A percentile compares a stretch with the other conserved stretches of the same genome.
phyloP scores from a whole-genome alignment of 2,888 invertebrate species.

The Lacanobia oleracea region DNA sequence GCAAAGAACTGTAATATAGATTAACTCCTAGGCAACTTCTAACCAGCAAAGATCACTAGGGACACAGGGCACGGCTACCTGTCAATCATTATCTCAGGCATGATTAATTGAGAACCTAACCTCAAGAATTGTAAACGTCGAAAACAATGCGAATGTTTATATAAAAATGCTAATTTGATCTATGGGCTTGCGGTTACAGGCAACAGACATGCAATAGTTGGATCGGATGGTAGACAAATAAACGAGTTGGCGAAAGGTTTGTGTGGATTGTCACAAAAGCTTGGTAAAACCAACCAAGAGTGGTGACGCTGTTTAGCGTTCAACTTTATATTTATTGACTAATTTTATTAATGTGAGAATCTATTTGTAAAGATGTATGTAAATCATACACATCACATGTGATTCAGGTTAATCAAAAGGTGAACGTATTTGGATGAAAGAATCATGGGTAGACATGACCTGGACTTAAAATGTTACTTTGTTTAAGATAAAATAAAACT shows the following conservation, averaged over 20 bases:
- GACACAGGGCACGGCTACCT: background rate
- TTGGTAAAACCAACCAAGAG: background rate
- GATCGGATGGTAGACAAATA: constrained; percentile 1
- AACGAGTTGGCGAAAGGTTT: background rate
- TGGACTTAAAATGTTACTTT: background rate
- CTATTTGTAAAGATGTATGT: background rate
- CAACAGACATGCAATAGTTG: constrained; percentile 21
- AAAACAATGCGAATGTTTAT: constrained; percentile 18
- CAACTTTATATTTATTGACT: background rate
- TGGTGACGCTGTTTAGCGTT: background rate
- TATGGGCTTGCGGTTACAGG: background rate
- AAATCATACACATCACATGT: background rate
- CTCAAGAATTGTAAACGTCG: constrained; percentile 1
- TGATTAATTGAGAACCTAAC: constrained; percentile 19
- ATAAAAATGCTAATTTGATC: constrained; percentile 23
- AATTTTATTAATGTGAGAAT: background rate
- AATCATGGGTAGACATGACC: background rate
- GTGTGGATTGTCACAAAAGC: background rate
- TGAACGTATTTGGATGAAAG: background rate
- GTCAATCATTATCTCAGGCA: constrained; percentile 7
- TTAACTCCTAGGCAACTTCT: background rate
- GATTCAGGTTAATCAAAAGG: background rate
- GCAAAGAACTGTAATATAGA: too few relatives aligned
- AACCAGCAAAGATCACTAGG: background rate
- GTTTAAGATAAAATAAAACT: too few relatives aligned